Evolutionary conservation across 1,140 invertebrate genomes (phyloP).

Genomic region (Drosophila sproati): DNA sequence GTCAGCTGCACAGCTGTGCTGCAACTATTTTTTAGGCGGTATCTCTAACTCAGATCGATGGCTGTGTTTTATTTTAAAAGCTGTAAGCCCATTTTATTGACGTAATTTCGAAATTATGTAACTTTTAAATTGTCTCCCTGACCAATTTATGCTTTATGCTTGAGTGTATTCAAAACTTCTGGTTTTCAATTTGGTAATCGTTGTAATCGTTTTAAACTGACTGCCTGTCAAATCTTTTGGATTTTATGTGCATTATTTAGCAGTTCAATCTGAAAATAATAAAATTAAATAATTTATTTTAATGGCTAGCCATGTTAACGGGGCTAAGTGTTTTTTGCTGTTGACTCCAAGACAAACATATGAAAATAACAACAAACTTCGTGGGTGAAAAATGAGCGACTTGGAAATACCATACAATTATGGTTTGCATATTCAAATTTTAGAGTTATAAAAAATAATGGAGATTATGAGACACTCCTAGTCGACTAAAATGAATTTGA

Average conservation of each 20-base stretch:
- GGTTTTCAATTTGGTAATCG: constrained; percentile 26
- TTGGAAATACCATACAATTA: constrained; percentile 9
- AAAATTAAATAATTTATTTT: constrained; percentile 82
- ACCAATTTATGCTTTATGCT: neutral
- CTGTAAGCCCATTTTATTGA: constrained; percentile 1
- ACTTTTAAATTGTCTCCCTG: neutral
- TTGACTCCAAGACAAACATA: constrained; percentile 59
- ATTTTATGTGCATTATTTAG: constrained; percentile 57
- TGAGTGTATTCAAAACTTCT: constrained; percentile 18
- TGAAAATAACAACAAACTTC: constrained; percentile 15
- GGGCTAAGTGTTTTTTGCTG: constrained; percentile 79
- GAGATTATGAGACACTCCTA: no score
- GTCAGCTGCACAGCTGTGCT: constrained; percentile 7
- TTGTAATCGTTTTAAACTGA: constrained; percentile 46
- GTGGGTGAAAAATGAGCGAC: neutral
- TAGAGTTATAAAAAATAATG: neutral
- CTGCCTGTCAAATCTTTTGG: constrained; percentile 60
- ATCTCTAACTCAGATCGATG: neutral
- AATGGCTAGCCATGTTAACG: constrained; percentile 67
- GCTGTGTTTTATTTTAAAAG: neutral
- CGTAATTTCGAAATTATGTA: constrained; percentile 7
- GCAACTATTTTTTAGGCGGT: neutral
- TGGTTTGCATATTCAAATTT: no score
- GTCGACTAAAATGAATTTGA: no score
- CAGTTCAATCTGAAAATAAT: constrained; percentile 69